phyloP scores from a whole-genome alignment of 2,888 invertebrate genomes.

The Heliconius charithonia region DNA sequence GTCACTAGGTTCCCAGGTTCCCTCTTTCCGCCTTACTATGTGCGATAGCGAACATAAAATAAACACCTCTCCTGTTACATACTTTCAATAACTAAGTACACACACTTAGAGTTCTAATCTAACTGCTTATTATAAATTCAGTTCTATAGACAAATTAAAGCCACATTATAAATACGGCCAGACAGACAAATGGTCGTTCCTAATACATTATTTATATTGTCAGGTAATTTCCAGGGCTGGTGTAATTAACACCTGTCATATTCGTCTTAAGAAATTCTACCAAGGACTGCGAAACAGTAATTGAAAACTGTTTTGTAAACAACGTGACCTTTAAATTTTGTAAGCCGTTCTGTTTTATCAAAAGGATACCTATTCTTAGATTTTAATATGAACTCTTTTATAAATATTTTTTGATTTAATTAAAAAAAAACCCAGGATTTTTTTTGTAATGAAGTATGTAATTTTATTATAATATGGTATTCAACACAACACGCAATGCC shows the following conservation, averaged over 20 bases:
- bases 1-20: too few relatives aligned
- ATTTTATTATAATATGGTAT: too few relatives aligned
- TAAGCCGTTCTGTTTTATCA: constrained; percentile 4
- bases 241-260: constrained; percentile 24
- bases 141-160: too few relatives aligned
- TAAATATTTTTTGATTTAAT: neutral
- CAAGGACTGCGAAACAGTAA: constrained; percentile 1
- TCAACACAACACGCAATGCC: too few relatives aligned
- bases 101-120: too few relatives aligned
- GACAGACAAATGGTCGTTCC: neutral
- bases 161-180: neutral
- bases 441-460: neutral
- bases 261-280: neutral
- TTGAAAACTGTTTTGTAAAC: constrained; percentile 17
- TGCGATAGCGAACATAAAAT: too few relatives aligned
- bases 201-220: neutral
- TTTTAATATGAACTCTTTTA: neutral
- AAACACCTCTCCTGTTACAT: too few relatives aligned
- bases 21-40: too few relatives aligned
- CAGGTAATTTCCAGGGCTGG: neutral
- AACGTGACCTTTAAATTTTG: constrained; percentile 17
- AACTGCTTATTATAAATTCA: neutral
- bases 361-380: neutral
- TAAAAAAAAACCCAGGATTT: neutral
- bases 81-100: too few relatives aligned